Percentiles rank a stretch among this genome's conserved stretches.
Evolutionary conservation across 1,140 invertebrate genomes (phyloP).

Genomic region (Cyclargus thomasi): DNA sequence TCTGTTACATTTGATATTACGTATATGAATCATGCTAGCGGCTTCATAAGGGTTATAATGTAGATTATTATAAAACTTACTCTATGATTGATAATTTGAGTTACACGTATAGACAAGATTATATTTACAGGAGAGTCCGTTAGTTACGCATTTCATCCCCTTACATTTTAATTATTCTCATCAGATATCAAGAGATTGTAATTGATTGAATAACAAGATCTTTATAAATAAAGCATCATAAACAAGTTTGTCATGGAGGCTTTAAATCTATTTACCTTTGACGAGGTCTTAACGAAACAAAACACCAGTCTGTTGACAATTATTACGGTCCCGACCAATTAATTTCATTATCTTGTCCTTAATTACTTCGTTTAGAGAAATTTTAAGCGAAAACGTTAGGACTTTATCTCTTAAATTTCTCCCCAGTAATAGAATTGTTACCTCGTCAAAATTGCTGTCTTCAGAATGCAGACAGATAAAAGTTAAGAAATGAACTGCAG

Average conservation of each 20-base stretch:
- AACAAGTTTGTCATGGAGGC: background rate
- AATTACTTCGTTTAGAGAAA: constrained; percentile 4
- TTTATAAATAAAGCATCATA: too few species aligned
- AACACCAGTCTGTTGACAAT: constrained; percentile 6
- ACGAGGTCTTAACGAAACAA: background rate
- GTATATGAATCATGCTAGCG: background rate
- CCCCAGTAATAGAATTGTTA: background rate
- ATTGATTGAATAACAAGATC: too few species aligned
- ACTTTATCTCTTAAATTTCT: constrained; percentile 1
- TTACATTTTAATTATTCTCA: too few species aligned
- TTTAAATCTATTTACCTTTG: background rate
- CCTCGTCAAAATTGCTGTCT: background rate
- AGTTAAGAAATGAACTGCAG: background rate
- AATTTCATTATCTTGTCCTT: constrained; percentile 9
- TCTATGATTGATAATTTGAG: background rate
- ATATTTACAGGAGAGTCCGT: too few species aligned
- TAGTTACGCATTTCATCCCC: too few species aligned
- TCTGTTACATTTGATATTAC: background rate
- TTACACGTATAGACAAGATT: background rate
- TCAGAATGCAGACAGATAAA: constrained; percentile 1
- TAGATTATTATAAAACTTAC: background rate
- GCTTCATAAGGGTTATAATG: background rate
- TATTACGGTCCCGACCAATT: background rate
- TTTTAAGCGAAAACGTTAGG: constrained; percentile 5
- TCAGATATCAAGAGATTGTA: too few species aligned